Base-by-base conservation (phyloP, 2,888 invertebrate genomes). In the Rhyacophila evoluta region DNA sequence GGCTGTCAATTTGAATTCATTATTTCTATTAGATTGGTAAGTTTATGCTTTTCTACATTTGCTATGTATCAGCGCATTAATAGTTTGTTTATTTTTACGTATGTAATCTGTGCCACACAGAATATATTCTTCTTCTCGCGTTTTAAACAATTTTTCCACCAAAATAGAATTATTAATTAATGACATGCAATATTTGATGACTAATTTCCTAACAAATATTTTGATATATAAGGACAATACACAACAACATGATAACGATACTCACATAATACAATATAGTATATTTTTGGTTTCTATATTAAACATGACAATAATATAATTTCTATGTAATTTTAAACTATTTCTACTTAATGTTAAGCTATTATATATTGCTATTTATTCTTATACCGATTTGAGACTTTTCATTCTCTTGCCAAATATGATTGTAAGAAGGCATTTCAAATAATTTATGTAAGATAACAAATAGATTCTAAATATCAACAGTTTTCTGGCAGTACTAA, bases 181-280 rank as follows among this genome's bases (percentile, higher is more conserved):
- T 8, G 55, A 55, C 55, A 55, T 8, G 10, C 15, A 55, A 25
- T 8, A 55, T 12, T 19, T 19, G 6, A 55, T 19, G 19, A 8
- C 55, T 55, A 55, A 55, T 55, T 55, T 8, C 19, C 55, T 55
- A 55, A 55, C 55, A 55, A 19, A 25, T 55, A 55, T 19, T 55
- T 19, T 4, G 10, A 19, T 19, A 55, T 55, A 55, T 25, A 25
- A 1, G 55, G 41, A 15, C 29, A 33, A 4, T 15, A 41, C 15
- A 41, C 15, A 15, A 41, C 15, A 15, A 41, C 41, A 41, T 41
- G 15, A 38, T 38, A 38, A 41, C 19, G 15, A 41, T 55, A 55
- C 25, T 12, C 15, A 15, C 11, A 19, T 25, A 15, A 19, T 6
- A 6, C 15, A 3, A 25, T 10, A 25, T 8, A 25, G 10, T 55